phyloP scores from a whole-genome alignment of 2,113 vertebrate genomes.

The Ptilonorhynchus violaceus region DNA sequence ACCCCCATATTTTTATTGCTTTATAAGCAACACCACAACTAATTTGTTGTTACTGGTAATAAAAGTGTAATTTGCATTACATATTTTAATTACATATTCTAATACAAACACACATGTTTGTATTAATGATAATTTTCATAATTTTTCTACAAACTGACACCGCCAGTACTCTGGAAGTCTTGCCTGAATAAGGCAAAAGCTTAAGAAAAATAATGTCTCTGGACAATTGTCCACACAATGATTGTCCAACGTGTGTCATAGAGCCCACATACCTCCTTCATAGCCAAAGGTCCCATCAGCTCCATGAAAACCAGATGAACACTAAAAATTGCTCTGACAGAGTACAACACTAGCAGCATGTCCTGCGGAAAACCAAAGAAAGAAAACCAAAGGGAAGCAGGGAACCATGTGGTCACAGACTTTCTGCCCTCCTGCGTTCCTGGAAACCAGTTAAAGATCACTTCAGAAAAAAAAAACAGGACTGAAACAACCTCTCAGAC shows the following conservation, averaged over 20 bases:
- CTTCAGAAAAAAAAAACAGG: neutral
- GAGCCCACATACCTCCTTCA: neutral
- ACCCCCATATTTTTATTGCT: neutral
- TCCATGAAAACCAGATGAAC: neutral
- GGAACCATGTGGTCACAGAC: neutral
- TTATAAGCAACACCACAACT: neutral
- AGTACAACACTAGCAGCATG: neutral
- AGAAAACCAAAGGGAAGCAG: neutral
- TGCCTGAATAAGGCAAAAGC: neutral
- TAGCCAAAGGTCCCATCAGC: neutral
- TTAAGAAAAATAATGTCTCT: neutral
- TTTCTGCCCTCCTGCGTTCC: accelerated
- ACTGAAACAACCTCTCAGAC: neutral
- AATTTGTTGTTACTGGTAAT: neutral
- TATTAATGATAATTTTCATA: neutral
- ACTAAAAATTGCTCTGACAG: neutral
- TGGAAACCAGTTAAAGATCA: neutral
- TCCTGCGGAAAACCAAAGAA: neutral
- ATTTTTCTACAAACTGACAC: neutral
- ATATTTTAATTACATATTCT: neutral
- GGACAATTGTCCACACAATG: neutral
- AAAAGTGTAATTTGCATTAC: neutral
- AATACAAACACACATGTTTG: neutral
- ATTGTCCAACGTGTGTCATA: accelerated
- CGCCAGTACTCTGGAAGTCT: accelerated